Evolutionary conservation across 2,888 invertebrate genomes (phyloP), one percentile per base, ranked within the genome.

Genomic region (Cataglyphis altisquamis): DNA sequence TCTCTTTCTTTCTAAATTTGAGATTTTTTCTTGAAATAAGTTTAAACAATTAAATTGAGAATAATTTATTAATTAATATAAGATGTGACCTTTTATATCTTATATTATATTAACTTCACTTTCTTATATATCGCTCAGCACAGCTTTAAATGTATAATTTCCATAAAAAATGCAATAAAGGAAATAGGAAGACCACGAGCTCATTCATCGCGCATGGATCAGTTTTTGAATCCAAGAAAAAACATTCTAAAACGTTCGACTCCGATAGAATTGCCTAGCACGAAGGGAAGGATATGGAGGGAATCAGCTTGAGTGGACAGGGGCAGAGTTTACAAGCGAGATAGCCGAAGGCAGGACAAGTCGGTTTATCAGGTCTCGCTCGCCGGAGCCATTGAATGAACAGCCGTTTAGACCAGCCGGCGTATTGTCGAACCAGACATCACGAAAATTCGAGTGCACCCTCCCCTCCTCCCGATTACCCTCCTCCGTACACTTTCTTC

Each of bases 341-440:
- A 90, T 80, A 88, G 83, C 88, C 83, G 74, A 87, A 88, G 90
- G 83, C 87, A 91, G 86, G 88, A 86, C 89, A 85, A 90, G 91
- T 90, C 90, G 86, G 92, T 92, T 92, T 92, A 93, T 93, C 93
- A 92, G 88, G 85, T 88, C 90, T 85, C 87, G 89, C 86, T 87
- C 85, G 75, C 85, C 77, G 83, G 88, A 84, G 88, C 91, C 89
- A 91, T 93, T 92, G 89, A 92, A 92, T 87, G 91, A 91, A 91
- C 88, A 87, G 87, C 88, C 90, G 90, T 91, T 92, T 92, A 91
- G 89, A 85, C 85, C 90, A 84, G 90, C 85, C 90, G 90, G 87
- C 84, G 90, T 89, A 92, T 93, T 91, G 93, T 92, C 87, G 88
- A 82, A 86, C 73, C 89, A 91, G 90, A 92, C 91, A 90, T 90